Percentiles rank a stretch among this genome's conserved stretches.
phyloP scores from a whole-genome alignment of 2,113 vertebrate species.

The Columba livia region DNA sequence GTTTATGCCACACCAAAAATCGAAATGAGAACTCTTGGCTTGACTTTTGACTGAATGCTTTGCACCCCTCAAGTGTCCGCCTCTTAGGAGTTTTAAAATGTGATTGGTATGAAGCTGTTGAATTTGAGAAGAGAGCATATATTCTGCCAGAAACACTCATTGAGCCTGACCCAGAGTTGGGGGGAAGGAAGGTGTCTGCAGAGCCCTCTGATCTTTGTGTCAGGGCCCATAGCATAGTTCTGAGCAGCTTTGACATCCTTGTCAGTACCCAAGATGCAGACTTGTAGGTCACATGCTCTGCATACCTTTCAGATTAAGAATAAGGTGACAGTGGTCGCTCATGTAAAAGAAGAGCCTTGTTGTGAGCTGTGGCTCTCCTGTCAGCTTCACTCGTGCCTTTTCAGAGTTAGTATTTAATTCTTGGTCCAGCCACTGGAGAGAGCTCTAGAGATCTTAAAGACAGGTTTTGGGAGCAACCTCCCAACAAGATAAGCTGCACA shows the following conservation, averaged over 20 bases:
- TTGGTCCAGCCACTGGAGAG: conserved; percentile 42
- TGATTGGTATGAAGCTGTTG: not conserved
- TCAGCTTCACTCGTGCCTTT: not conserved
- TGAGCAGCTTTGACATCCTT: not conserved
- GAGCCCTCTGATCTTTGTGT: not conserved
- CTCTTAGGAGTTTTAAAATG: not conserved
- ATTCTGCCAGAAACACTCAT: not conserved
- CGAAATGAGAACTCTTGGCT: not conserved
- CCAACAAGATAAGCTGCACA: not conserved
- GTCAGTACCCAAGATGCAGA: not conserved
- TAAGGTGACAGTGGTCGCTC: not conserved
- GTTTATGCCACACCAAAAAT: not conserved
- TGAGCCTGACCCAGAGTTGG: not conserved
- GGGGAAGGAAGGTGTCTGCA: not conserved
- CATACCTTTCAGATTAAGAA: not conserved
- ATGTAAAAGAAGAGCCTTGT: not conserved
- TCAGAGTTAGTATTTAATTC: conserved; percentile 3
- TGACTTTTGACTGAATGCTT: not conserved
- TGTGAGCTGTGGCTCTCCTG: not conserved
- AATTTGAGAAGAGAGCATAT: not conserved
- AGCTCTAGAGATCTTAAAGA: conserved; percentile 44
- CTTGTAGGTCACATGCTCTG: not conserved
- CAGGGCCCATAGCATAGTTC: not conserved
- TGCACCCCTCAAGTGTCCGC: not conserved
- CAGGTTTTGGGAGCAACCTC: not conserved